Evolutionary conservation across 2,888 invertebrate species (phyloP).

Genomic region (Philonicus albiceps): DNA sequence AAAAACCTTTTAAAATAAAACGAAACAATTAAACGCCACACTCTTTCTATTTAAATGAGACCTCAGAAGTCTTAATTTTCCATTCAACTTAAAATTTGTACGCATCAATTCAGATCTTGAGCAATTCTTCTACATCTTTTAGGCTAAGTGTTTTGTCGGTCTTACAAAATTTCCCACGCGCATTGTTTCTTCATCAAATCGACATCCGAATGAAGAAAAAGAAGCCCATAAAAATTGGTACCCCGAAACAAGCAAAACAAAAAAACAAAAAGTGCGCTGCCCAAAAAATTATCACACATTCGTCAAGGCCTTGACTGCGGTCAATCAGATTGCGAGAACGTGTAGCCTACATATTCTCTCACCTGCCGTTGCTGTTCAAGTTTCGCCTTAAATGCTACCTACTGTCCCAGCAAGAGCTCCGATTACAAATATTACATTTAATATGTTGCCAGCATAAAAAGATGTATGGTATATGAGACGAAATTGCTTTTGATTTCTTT

Average conservation of each 20-base stretch:
- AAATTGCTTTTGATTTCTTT: not conserved
- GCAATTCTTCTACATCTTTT: not conserved
- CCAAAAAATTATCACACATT: not conserved
- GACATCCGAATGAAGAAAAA: not conserved
- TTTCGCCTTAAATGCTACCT: not conserved
- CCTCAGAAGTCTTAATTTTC: not conserved
- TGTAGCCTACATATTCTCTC: not conserved
- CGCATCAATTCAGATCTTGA: not conserved
- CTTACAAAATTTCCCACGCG: not conserved
- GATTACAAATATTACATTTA: not conserved
- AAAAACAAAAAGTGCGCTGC: not conserved
- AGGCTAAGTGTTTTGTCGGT: not conserved
- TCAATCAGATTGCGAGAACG: not conserved
- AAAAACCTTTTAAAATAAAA: too few species aligned
- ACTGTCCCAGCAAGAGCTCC: not conserved
- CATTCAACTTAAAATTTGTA: not conserved
- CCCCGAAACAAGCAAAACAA: not conserved
- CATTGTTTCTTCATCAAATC: not conserved
- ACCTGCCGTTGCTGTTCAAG: not conserved
- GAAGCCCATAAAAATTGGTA: not conserved
- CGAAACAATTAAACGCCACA: not conserved
- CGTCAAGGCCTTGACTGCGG: not conserved
- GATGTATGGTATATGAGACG: not conserved
- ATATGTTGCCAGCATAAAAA: not conserved
- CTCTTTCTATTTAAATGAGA: not conserved